phyloP scores from a whole-genome alignment of 92 coral and sea anemone genomes.

The Zoanthus solanderi region DNA sequence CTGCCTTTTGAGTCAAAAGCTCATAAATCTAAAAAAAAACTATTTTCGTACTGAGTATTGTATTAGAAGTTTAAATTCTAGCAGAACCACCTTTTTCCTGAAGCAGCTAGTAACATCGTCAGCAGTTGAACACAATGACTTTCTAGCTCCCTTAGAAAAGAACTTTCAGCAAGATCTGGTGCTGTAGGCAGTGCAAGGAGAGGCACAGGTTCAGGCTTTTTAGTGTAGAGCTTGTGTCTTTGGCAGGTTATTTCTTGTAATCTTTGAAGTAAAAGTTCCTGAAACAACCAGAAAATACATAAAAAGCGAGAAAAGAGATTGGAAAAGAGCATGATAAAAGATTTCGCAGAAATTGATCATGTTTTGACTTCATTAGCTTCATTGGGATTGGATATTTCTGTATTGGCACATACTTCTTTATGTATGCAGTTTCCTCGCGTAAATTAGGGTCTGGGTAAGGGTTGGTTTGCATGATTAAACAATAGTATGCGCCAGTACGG shows the following conservation, averaged over 20 bases:
- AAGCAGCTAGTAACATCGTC: constrained; percentile 47
- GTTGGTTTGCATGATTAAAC: no score
- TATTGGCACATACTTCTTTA: no score
- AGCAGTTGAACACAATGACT: constrained; percentile 60
- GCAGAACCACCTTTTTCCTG: constrained; percentile 60
- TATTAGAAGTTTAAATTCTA: background rate
- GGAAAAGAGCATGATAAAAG: background rate
- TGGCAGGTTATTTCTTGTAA: constrained; percentile 76
- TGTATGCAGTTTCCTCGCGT: no score
- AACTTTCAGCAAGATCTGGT: constrained; percentile 69
- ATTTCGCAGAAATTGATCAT: no score
- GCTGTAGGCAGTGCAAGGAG: constrained; percentile 46
- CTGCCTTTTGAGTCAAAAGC: no score
- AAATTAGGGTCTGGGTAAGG: no score
- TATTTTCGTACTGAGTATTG: background rate
- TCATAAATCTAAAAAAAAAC: no score
- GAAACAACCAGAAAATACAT: background rate
- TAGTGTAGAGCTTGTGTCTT: constrained; percentile 73
- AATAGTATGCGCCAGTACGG: no score
- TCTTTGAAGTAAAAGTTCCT: constrained; percentile 78
- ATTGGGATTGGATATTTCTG: no score
- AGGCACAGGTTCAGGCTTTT: constrained; percentile 65
- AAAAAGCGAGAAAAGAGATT: background rate
- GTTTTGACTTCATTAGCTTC: no score
- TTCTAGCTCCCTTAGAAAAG: constrained; percentile 75